Percentiles rank a stretch among this genome's conserved stretches.
Evolutionary conservation across 1,140 invertebrate species (phyloP).

Genomic region (Maconellicoccus hirsutus): DNA sequence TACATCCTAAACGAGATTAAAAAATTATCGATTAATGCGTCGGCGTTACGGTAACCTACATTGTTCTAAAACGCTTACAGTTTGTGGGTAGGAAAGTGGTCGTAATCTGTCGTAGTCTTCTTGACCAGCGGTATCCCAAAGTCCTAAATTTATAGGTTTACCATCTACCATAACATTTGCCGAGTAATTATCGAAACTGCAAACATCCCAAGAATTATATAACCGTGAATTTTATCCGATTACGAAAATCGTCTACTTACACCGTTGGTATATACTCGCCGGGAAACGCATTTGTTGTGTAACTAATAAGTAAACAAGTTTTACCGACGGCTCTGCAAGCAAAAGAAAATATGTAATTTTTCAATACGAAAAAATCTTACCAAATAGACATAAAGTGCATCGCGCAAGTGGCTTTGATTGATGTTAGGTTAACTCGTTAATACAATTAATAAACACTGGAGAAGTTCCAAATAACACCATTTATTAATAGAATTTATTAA

Average conservation of each 20-base stretch:
- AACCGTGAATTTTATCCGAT: background rate
- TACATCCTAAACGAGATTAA: conserved; percentile 55
- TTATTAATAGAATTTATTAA: background rate
- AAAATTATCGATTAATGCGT: conserved; percentile 24
- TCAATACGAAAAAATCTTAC: background rate
- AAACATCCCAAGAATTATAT: conserved; percentile 29
- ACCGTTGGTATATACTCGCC: conserved; percentile 94
- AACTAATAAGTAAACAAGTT: conserved; percentile 91
- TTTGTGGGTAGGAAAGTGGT: conserved; percentile 93
- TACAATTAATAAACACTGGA: background rate
- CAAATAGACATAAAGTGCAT: too few relatives aligned
- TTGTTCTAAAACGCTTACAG: conserved; percentile 36
- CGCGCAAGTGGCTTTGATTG: background rate
- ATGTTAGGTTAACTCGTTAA: background rate
- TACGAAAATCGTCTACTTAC: conserved; percentile 40
- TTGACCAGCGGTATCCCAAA: conserved; percentile 90
- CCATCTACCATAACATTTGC: conserved; percentile 99
- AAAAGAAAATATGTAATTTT: background rate
- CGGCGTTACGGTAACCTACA: background rate
- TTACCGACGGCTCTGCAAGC: conserved; percentile 81
- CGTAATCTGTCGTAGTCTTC: conserved; percentile 91
- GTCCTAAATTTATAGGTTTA: conserved; percentile 87
- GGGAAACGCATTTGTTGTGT: conserved; percentile 93
- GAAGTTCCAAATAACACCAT: background rate
- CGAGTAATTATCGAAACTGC: conserved; percentile 94